Conservation (phyloP, 2,888 invertebrate genomes). For the Labia minor region DNA sequence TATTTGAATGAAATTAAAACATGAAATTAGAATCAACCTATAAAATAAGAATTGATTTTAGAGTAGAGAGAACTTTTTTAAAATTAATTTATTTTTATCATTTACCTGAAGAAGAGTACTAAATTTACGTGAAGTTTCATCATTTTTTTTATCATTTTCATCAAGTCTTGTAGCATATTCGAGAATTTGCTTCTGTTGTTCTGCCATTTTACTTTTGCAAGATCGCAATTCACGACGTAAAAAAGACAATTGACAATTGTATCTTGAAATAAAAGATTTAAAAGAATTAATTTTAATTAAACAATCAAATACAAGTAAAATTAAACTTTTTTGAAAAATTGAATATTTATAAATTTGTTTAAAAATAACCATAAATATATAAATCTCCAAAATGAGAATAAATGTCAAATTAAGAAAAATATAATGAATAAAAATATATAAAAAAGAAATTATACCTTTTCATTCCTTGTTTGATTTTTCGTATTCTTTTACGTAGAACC, state of each 20-base stretch:
- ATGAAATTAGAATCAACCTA: too few relatives aligned
- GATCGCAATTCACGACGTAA: constrained; percentile 66
- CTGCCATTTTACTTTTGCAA: constrained; percentile 70
- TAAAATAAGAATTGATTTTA: too few relatives aligned
- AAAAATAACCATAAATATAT: too few relatives aligned
- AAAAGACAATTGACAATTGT: constrained; percentile 69
- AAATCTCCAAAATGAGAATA: neutral
- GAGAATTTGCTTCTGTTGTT: constrained; percentile 72
- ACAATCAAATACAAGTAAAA: too few relatives aligned
- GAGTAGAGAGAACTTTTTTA: too few relatives aligned
- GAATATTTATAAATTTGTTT: neutral
- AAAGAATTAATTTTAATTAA: too few relatives aligned
- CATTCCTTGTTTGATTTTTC: constrained; percentile 82
- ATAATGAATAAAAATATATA: neutral
- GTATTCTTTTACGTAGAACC: constrained; percentile 74
- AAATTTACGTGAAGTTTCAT: constrained; percentile 79
- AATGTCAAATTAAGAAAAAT: neutral
- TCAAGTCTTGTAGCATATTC: constrained; percentile 77
- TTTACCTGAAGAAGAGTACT: constrained; percentile 69
- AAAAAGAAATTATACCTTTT: constrained; percentile 43
- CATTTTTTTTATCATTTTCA: constrained; percentile 82
- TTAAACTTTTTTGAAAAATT: too few relatives aligned
- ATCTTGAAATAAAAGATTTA: constrained; percentile 45
- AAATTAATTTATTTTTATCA: too few relatives aligned
- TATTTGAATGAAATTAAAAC: too few relatives aligned